Conservation (phyloP, 2,888 invertebrate genomes). For the Polyommatus icarus region DNA sequence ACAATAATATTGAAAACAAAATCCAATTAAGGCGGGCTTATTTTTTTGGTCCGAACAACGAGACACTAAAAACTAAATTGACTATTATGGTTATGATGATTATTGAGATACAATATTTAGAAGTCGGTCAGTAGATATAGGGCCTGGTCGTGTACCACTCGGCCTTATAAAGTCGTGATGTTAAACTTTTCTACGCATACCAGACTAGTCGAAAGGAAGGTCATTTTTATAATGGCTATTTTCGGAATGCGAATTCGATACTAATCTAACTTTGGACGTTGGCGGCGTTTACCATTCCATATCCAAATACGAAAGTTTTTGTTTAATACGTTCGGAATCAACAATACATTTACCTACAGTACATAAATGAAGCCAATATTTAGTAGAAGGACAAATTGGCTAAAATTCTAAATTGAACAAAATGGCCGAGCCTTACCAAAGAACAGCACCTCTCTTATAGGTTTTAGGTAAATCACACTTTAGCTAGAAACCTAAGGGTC, state of each 20-base stretch:
- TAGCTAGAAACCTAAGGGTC: no score
- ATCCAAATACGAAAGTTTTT: background rate
- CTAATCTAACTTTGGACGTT: conserved; percentile 5
- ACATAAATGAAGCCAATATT: no score
- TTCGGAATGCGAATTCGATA: conserved; percentile 28
- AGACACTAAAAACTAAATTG: background rate
- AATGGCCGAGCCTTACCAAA: no score
- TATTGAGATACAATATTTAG: background rate
- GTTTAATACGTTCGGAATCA: background rate
- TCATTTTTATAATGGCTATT: conserved; percentile 38
- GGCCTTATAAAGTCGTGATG: conserved; percentile 68
- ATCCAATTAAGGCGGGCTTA: background rate
- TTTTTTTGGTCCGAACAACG: background rate
- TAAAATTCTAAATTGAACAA: no score
- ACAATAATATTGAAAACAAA: no score
- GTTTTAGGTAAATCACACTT: no score
- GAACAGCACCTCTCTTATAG: no score
- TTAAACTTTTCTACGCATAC: conserved; percentile 55
- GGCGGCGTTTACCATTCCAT: background rate
- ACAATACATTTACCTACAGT: no score
- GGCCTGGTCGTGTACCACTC: conserved; percentile 43
- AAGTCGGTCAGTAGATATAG: background rate
- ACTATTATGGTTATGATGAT: background rate
- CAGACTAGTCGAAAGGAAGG: conserved; percentile 51
- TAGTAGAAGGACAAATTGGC: no score